Evolutionary conservation across 2,888 invertebrate species (phyloP), one percentile per base, ranked within the genome.

Genomic region (Drosophila multiciliata): DNA sequence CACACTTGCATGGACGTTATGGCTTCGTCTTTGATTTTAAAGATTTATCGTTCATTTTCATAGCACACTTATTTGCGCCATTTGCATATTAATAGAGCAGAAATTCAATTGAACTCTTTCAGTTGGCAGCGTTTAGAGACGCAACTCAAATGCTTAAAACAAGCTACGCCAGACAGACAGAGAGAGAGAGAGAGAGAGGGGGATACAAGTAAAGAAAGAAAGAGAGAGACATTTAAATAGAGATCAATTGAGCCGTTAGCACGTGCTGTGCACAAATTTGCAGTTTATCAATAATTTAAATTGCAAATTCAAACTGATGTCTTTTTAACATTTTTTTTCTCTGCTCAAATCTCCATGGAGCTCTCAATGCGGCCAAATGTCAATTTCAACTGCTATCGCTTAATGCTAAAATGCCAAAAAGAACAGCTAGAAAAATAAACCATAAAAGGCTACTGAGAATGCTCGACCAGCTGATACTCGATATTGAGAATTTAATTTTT

Each of bases 1-100:
- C 40, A 35, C 63, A 55, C 33, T n/a, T 23, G 45, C 11, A 48
- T 17, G 29, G 35, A 38, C 38, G 26, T 40, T 48, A 61, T 80
- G 70, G 42, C 48, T 53, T 64, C 55, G 76, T 77, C 78, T 89
- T 89, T 87, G 89, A 87, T 89, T 87, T 87, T 84, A 87, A 87
- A 80, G 89, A 87, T 87, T 87, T 87, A 87, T 87, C 80, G 76
- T 76, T 66, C 29, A 32, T 42, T 87, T 83, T 72, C 80, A 38
- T 82, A 76, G 87, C 86, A 87, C 78, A 85, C 88, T 89, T 87
- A 77, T 85, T 53, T 73, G 88, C 78, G 77, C 78, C 80, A 82
- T 87, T 87, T 89, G 78, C 89, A 87, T 87, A 82, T 87, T 87
- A 86, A 88, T 86, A 64, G 87, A 75, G 57, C 78, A 75, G 60